Evolutionary conservation across 2,888 invertebrate genomes (phyloP).

Genomic region (Metalampra italica): DNA sequence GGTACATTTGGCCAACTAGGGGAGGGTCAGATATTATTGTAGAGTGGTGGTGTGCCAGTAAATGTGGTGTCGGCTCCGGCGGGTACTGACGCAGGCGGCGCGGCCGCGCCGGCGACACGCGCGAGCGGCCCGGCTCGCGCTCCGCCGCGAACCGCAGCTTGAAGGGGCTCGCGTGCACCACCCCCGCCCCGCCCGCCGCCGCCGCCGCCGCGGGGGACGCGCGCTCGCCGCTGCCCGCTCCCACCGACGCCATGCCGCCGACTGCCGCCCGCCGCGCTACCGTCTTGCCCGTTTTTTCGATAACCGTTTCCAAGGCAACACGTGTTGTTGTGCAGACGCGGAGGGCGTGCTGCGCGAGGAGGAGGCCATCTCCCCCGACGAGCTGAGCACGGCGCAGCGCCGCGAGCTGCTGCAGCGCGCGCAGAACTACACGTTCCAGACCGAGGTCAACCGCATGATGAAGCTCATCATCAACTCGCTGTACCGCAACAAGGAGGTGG

Average conservation of each 20-base stretch:
- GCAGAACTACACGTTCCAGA: conserved; percentile 94
- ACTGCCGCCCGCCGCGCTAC: conserved; percentile 2
- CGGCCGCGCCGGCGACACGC: conserved; percentile 56
- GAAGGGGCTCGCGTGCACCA: conserved; percentile 43
- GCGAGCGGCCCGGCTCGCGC: conserved; percentile 61
- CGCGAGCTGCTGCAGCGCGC: conserved; percentile 94
- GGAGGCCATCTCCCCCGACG: conserved; percentile 97
- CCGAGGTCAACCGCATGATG: conserved; percentile 99
- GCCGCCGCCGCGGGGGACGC: conserved; percentile 2
- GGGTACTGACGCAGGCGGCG: conserved; percentile 48
- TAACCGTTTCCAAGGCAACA: too few species aligned
- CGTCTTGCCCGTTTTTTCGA: not conserved
- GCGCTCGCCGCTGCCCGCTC: conserved; percentile 2
- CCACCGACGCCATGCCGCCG: not conserved
- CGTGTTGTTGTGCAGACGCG: conserved; percentile 82
- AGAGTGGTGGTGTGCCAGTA: too few species aligned
- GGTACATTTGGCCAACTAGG: too few species aligned
- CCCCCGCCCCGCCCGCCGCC: conserved; percentile 8
- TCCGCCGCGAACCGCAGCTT: conserved; percentile 62
- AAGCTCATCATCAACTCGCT: conserved; percentile 99
- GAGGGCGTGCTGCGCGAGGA: conserved; percentile 94
- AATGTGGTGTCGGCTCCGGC: too few species aligned
- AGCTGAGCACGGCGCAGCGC: conserved; percentile 94
- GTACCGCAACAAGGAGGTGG: conserved; percentile 97
- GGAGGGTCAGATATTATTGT: too few species aligned